Evolutionary conservation across 2,797 vertebrate genomes (phyloP).

Genomic region (Fratercula arctica): DNA sequence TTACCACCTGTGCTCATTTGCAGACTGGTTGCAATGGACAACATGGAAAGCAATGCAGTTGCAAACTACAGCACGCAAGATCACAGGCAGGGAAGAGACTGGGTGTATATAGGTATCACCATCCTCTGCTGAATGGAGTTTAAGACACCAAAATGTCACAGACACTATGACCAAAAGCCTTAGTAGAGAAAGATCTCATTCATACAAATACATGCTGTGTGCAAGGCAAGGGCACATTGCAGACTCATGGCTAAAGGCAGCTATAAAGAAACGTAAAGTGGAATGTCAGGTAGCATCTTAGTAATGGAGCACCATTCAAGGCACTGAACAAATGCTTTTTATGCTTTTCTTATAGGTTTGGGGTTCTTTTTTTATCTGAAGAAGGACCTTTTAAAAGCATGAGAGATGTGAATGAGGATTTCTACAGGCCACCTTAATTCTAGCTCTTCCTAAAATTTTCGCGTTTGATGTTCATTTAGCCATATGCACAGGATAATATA

Average conservation of each 20-base stretch:
- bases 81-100: not conserved
- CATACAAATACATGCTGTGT: not conserved
- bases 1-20: not conserved
- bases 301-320: not conserved
- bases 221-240: not conserved
- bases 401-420: not conserved
- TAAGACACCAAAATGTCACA: not conserved
- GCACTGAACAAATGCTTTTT: not conserved
- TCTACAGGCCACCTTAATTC: not conserved
- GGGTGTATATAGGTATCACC: not conserved
- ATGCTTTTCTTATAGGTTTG: not conserved
- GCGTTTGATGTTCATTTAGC: not conserved
- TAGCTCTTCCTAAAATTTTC: not conserved
- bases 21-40: not conserved
- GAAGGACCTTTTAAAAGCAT: not conserved
- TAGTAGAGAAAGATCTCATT: not conserved
- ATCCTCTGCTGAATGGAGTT: not conserved
- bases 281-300: not conserved
- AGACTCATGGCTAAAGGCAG: not conserved
- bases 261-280: not conserved
- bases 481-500: not conserved
- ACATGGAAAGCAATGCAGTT: not conserved
- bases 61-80: not conserved
- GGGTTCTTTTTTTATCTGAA: not conserved
- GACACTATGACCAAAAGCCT: not conserved